Evolutionary conservation across 2,797 vertebrate species (phyloP).

Genomic region (Molothrus ater): DNA sequence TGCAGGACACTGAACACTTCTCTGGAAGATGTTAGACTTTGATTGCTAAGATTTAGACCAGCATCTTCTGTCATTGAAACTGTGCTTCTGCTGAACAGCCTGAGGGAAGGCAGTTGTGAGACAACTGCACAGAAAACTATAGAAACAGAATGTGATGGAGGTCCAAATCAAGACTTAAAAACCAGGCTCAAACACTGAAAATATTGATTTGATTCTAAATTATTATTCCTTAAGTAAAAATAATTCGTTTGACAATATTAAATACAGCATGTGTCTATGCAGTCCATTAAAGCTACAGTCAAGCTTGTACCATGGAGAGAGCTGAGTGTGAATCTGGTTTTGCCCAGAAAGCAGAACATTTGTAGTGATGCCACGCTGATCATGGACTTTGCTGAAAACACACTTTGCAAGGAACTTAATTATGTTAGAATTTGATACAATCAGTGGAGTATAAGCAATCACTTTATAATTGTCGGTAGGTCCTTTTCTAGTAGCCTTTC

Average conservation of each 20-base stretch:
- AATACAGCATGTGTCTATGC: background rate
- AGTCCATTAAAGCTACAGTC: background rate
- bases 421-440: background rate
- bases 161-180: background rate
- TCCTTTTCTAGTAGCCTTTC: background rate
- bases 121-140: background rate
- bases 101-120: background rate
- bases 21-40: background rate
- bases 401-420: background rate
- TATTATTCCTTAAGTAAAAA: background rate
- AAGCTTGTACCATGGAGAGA: background rate
- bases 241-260: fast-evolving
- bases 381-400: background rate
- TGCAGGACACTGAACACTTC: background rate
- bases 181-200: background rate
- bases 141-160: background rate
- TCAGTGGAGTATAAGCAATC: background rate
- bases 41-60: background rate
- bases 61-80: background rate
- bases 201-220: background rate
- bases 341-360: background rate
- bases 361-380: fast-evolving
- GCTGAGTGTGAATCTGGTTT: background rate
- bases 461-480: background rate
- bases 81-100: background rate